phyloP scores from a whole-genome alignment of 92 coral and sea anemone genomes.

The Palythoa caribaeorum region DNA sequence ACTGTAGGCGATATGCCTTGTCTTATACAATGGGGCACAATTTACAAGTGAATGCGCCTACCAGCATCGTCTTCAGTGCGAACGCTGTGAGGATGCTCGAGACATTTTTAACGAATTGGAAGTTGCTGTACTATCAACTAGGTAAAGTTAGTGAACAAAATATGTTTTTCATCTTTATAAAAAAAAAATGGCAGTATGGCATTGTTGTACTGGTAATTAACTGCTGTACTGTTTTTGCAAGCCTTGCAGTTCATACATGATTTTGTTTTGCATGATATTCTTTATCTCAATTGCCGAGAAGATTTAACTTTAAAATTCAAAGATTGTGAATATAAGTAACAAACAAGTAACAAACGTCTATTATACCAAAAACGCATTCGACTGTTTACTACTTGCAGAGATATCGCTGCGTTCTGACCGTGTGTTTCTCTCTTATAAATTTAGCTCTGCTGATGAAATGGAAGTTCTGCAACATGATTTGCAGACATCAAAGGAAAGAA shows the following conservation, averaged over 20 bases:
- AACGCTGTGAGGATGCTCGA: neutral
- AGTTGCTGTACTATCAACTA: neutral
- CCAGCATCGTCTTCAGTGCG: neutral
- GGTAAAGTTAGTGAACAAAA: neutral
- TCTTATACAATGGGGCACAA: neutral
- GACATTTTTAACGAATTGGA: neutral
- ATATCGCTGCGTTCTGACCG: neutral
- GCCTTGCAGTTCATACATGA: neutral
- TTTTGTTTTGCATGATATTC: neutral
- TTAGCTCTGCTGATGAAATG: neutral
- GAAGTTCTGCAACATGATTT: neutral
- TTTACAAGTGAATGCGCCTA: neutral
- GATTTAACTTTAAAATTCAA: neutral
- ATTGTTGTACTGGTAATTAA: neutral
- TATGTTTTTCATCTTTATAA: neutral
- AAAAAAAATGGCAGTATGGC: neutral
- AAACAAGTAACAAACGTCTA: neutral
- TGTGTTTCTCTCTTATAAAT: neutral
- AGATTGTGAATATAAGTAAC: neutral
- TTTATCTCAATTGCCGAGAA: neutral
- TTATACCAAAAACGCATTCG: neutral
- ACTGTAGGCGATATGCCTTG: conserved; percentile 60
- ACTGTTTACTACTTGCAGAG: neutral
- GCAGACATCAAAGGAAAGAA: neutral
- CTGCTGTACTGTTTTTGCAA: neutral